Conservation (phyloP, 2,888 invertebrate genomes). For the Microplitis manilae region DNA sequence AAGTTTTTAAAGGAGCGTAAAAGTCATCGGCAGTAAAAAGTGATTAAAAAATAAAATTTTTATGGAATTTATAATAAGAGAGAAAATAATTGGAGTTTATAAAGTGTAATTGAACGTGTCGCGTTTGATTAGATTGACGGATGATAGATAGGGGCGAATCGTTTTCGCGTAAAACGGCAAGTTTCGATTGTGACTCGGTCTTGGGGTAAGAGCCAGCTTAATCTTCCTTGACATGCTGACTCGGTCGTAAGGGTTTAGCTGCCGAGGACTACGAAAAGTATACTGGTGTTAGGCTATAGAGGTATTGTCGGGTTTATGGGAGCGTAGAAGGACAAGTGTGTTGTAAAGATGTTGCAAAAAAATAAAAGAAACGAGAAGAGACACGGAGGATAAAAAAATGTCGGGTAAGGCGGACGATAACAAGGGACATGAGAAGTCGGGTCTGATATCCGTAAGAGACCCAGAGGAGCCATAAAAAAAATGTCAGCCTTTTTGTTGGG, state of each 20-base stretch:
- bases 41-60: too few species aligned
- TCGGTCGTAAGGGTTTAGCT: constrained; percentile 56
- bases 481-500: neutral
- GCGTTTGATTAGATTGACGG: too few species aligned
- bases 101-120: too few species aligned
- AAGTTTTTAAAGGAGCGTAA: too few species aligned
- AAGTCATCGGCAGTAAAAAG: too few species aligned
- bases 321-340: neutral
- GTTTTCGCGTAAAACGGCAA: neutral
- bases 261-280: constrained; percentile 20
- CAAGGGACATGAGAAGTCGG: constrained; percentile 23
- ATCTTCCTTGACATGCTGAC: constrained; percentile 63
- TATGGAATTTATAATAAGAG: too few species aligned
- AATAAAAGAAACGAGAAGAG: neutral
- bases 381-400: neutral
- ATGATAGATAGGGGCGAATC: neutral
- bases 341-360: constrained; percentile 14
- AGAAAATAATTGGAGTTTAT: too few species aligned
- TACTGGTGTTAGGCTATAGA: too few species aligned
- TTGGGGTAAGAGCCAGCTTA: constrained; percentile 52
- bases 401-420: constrained; percentile 26
- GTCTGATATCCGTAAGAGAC: neutral
- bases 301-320: too few species aligned
- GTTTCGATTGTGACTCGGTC: constrained; percentile 15
- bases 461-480: constrained; percentile 20